These are phyloP conservation scores for Aleiodes leptofemur DNA, from an alignment of 2,888 invertebrate genomes.

Conservation along the genomic window DNA sequence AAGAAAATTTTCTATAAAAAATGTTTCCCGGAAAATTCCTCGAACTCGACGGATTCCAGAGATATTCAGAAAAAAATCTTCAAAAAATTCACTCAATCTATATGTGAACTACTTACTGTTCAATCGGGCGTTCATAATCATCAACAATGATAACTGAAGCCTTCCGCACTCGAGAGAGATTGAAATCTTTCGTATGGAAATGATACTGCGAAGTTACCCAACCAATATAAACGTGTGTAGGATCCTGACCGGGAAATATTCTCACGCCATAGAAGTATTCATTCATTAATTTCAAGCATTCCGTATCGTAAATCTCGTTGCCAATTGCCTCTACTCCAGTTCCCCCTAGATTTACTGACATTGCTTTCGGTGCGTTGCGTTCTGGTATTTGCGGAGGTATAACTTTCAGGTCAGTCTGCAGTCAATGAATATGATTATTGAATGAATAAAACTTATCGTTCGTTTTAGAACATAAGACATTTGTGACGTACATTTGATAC, in stretches of 20 bases:
- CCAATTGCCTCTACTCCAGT: slow-evolving; percentile 88
- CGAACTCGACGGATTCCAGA: too few relatives aligned
- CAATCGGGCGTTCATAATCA: slow-evolving; percentile 85
- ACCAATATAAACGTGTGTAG: slow-evolving; percentile 95
- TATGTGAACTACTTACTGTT: slow-evolving; percentile 78
- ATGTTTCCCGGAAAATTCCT: too few relatives aligned
- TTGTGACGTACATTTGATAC: slow-evolving; percentile 70
- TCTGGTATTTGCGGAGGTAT: slow-evolving; percentile 81
- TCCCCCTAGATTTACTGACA: slow-evolving; percentile 83
- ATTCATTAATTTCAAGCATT: slow-evolving; percentile 93
- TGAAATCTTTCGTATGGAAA: slow-evolving; percentile 92
- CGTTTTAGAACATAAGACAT: neutral
- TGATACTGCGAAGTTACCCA: slow-evolving; percentile 99
- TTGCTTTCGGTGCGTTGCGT: slow-evolving; percentile 82
- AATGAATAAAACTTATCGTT: slow-evolving; percentile 7
- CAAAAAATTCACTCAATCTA: neutral
- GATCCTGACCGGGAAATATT: slow-evolving; percentile 96
- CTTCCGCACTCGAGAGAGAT: slow-evolving; percentile 89
- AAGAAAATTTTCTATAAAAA: too few relatives aligned
- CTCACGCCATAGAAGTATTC: slow-evolving; percentile 96
- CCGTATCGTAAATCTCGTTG: slow-evolving; percentile 90
- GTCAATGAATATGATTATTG: slow-evolving; percentile 63
- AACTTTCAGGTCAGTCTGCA: slow-evolving; percentile 80
- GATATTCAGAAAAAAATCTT: neutral
- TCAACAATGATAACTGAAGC: slow-evolving; percentile 88